Conservation (phyloP, 2,888 invertebrate species). For the Eumerus sabulonum region DNA sequence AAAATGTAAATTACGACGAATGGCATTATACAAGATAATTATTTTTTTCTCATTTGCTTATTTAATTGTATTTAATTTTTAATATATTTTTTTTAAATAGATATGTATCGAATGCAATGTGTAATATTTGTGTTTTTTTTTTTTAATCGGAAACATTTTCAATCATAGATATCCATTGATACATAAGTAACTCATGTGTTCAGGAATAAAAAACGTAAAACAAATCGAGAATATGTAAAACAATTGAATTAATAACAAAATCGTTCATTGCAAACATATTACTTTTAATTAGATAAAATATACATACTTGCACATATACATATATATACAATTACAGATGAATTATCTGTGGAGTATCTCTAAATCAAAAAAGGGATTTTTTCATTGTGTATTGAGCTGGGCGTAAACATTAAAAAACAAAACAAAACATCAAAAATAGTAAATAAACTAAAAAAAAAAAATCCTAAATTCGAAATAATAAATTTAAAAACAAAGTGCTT, state of each 20-base stretch:
- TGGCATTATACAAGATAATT: slow-evolving; percentile 50
- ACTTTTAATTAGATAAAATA: slow-evolving; percentile 52
- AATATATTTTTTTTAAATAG: slow-evolving; percentile 6
- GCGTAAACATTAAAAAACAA: slow-evolving; percentile 8
- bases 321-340: slow-evolving; percentile 41
- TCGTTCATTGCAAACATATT: slow-evolving; percentile 54
- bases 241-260: no score
- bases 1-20: slow-evolving; percentile 18
- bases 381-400: slow-evolving; percentile 17
- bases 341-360: slow-evolving; percentile 53
- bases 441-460: not conserved
- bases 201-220: slow-evolving; percentile 24
- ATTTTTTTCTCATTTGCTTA: slow-evolving; percentile 8
- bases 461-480: no score
- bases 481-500: slow-evolving; percentile 49
- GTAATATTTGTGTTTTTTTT: slow-evolving; percentile 4
- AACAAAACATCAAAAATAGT: not conserved
- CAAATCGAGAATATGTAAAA: slow-evolving; percentile 2
- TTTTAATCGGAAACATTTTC: slow-evolving; percentile 25
- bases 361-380: slow-evolving; percentile 25
- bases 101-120: slow-evolving; percentile 9
- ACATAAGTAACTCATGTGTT: slow-evolving; percentile 59
- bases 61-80: no score
- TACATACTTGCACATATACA: slow-evolving; percentile 1
- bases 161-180: slow-evolving; percentile 21